A percentile compares a stretch with the other conserved stretches of the same genome.
These are phyloP conservation scores for Hippopotamus amphibius DNA, from an alignment of 2,113 vertebrate species.

Conservation along the genomic window DNA sequence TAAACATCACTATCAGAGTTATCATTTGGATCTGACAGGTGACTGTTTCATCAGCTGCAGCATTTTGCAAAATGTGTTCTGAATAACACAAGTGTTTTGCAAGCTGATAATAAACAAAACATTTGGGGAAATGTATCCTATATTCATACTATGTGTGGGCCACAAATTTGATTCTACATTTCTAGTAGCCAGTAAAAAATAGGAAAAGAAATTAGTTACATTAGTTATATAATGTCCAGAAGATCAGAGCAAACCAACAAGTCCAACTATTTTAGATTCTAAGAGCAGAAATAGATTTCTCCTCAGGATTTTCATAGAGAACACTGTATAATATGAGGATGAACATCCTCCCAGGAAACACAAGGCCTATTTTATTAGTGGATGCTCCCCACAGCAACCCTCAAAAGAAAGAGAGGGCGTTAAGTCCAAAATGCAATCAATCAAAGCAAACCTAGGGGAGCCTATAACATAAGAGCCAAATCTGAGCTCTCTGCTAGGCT, in stretches of 20 bases:
- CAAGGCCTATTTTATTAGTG: background rate
- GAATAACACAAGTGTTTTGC: background rate
- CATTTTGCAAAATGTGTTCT: background rate
- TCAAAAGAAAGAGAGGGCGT: background rate
- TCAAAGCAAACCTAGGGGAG: background rate
- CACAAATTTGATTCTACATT: background rate
- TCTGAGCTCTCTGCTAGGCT: background rate
- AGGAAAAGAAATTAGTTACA: slow-evolving; percentile 20
- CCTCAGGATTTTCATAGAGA: background rate
- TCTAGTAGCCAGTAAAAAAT: background rate
- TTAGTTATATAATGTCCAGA: background rate
- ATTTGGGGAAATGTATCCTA: background rate
- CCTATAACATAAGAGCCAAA: background rate
- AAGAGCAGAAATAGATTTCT: background rate
- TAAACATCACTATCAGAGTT: background rate
- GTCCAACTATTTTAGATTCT: background rate
- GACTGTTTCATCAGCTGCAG: background rate
- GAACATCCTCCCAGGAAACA: background rate
- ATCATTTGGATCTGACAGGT: background rate
- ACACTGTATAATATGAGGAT: background rate
- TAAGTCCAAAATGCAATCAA: background rate
- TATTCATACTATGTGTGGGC: background rate
- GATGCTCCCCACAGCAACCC: background rate
- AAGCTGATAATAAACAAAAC: background rate
- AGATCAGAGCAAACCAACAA: background rate